Conservation (phyloP, 1,140 invertebrate genomes). For the Scaptodrosophila lebanonensis region DNA sequence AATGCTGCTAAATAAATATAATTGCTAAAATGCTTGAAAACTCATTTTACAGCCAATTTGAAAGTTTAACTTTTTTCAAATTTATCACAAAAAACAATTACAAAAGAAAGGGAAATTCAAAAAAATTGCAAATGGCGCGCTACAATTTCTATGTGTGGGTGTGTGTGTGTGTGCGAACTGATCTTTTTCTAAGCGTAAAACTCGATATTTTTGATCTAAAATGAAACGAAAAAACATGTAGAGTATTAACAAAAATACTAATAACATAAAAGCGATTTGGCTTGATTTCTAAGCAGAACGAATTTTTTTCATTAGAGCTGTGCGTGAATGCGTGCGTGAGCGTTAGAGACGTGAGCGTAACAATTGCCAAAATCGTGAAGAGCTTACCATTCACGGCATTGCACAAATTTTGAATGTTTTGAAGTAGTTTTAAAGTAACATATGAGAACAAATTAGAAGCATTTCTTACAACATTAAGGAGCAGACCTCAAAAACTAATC, state of each 20-base stretch:
- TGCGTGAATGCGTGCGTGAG: too few relatives aligned
- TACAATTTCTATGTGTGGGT: neutral
- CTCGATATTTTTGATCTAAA: slow-evolving; percentile 71
- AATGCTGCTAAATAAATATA: slow-evolving; percentile 3
- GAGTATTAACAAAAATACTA: slow-evolving; percentile 27
- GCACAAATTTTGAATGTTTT: too few relatives aligned
- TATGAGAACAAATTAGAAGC: too few relatives aligned
- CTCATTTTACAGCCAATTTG: slow-evolving; percentile 8
- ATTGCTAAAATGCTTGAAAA: slow-evolving; percentile 9
- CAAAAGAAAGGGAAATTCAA: too few relatives aligned
- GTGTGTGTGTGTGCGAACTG: slow-evolving; percentile 12
- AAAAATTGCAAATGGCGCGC: too few relatives aligned
- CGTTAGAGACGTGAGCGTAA: too few relatives aligned
- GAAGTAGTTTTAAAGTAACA: too few relatives aligned
- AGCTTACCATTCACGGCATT: too few relatives aligned
- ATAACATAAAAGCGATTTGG: slow-evolving; percentile 22
- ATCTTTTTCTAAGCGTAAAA: slow-evolving; percentile 51
- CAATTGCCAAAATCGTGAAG: too few relatives aligned
- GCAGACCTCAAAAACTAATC: too few relatives aligned
- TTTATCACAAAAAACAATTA: slow-evolving; percentile 14
- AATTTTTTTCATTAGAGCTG: neutral
- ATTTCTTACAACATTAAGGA: too few relatives aligned
- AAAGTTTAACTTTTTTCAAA: slow-evolving; percentile 1
- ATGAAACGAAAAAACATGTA: slow-evolving; percentile 65
- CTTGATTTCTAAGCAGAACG: slow-evolving; percentile 4